These are phyloP conservation scores for Macropis europaea DNA, from an alignment of 2,888 invertebrate genomes.

Conservation along the genomic window DNA sequence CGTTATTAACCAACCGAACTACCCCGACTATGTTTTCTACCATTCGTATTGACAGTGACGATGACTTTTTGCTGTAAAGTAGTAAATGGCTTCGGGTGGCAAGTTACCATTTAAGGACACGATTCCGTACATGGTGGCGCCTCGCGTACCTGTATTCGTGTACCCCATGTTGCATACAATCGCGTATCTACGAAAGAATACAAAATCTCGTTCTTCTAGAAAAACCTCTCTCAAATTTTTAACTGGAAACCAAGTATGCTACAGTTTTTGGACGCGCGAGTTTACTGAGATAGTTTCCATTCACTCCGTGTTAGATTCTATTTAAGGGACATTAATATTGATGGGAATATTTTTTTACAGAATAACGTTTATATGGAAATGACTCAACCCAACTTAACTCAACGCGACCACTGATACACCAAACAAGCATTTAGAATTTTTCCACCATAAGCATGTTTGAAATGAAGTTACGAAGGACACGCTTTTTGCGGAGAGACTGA, in stretches of 20 bases:
- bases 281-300: background rate
- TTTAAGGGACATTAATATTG: background rate
- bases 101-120: constrained; percentile 72
- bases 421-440: too few relatives aligned
- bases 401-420: too few relatives aligned
- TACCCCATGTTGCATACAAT: constrained; percentile 4
- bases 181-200: background rate
- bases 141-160: constrained; percentile 18
- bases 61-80: constrained; percentile 43
- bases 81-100: constrained; percentile 55
- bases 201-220: background rate
- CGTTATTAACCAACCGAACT: constrained; percentile 1
- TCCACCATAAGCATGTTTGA: too few relatives aligned
- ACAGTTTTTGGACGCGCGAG: background rate
- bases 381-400: too few relatives aligned
- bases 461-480: too few relatives aligned
- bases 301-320: background rate
- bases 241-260: background rate
- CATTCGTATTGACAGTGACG: constrained; percentile 32
- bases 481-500: too few relatives aligned
- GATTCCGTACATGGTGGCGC: constrained; percentile 65
- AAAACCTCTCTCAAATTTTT: background rate
- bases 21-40: constrained; percentile 8
- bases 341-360: background rate
- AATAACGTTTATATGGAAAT: background rate